Percentiles rank a stretch among this genome's conserved stretches.
These are phyloP conservation scores for Callitettix versicolor DNA, from an alignment of 1,140 invertebrate species.

Conservation along the genomic window DNA sequence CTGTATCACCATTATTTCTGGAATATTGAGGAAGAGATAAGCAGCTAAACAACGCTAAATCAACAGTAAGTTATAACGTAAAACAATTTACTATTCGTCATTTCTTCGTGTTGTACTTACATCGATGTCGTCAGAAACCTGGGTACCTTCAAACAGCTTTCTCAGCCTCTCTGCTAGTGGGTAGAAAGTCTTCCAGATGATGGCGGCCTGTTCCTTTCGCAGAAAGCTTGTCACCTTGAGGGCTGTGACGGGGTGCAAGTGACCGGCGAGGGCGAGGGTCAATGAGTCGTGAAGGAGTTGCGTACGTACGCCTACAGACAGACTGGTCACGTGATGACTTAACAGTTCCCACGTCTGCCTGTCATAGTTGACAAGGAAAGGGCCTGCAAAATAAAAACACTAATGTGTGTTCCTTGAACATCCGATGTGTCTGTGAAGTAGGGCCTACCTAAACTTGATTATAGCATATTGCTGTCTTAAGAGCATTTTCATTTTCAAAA, in stretches of 20 bases:
- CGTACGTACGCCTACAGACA: constrained; percentile 58
- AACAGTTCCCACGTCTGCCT: constrained; percentile 64
- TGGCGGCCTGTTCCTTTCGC: constrained; percentile 52
- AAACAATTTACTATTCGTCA: no score
- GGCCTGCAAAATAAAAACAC: constrained; percentile 47
- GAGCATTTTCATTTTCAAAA: no score
- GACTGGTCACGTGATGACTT: constrained; percentile 38
- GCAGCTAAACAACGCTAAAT: no score
- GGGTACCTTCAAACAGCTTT: constrained; percentile 50
- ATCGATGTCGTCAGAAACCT: constrained; percentile 19
- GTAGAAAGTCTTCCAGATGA: constrained; percentile 47
- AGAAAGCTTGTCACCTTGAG: constrained; percentile 66
- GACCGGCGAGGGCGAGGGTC: constrained; percentile 67
- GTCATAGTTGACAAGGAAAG: constrained; percentile 76
- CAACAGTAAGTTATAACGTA: no score
- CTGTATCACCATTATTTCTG: no score
- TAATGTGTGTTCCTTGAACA: no score
- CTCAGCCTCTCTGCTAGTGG: constrained; percentile 60
- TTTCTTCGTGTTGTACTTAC: constrained; percentile 18
- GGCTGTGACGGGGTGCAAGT: constrained; percentile 54
- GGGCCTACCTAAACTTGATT: no score
- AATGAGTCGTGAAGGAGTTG: constrained; percentile 67
- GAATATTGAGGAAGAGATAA: no score
- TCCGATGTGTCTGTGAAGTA: no score
- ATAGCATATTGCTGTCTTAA: no score